Conservation (phyloP, 2,797 vertebrate genomes). For the Masticophis lateralis region DNA sequence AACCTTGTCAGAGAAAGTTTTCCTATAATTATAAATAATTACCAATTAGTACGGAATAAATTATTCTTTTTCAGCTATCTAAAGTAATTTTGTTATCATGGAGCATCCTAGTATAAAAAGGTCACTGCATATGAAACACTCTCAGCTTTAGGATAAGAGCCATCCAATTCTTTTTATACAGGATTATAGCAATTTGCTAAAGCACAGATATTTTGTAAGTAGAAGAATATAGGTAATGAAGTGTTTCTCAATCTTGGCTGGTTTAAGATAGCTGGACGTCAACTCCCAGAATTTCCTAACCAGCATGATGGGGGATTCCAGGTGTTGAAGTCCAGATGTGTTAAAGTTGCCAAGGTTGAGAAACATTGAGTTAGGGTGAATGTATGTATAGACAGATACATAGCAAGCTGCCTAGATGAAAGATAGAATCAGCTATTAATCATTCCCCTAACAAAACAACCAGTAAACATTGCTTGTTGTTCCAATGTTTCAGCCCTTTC, state of each 20-base stretch:
- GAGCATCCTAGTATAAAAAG: background rate
- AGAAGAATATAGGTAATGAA: background rate
- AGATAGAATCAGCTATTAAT: background rate
- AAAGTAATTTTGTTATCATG: background rate
- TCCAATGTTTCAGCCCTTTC: background rate
- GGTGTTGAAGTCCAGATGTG: background rate
- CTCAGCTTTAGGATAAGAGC: background rate
- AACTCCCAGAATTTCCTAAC: background rate
- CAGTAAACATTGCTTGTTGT: background rate
- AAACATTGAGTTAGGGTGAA: background rate
- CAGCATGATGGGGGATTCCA: background rate
- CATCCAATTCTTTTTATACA: background rate
- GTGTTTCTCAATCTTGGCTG: background rate
- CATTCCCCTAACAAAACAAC: background rate
- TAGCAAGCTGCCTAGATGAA: background rate
- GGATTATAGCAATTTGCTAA: background rate
- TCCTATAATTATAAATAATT: background rate
- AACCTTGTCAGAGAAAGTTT: background rate
- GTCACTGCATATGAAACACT: background rate
- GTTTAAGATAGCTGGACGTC: background rate
- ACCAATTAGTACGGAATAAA: background rate
- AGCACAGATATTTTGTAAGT: background rate
- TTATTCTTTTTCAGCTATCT: background rate
- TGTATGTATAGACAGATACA: background rate
- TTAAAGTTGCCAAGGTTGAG: background rate